A percentile compares a stretch with the other conserved stretches of the same genome.
phyloP scores from a whole-genome alignment of 2,113 vertebrate species.

The Perccottus glenii region DNA sequence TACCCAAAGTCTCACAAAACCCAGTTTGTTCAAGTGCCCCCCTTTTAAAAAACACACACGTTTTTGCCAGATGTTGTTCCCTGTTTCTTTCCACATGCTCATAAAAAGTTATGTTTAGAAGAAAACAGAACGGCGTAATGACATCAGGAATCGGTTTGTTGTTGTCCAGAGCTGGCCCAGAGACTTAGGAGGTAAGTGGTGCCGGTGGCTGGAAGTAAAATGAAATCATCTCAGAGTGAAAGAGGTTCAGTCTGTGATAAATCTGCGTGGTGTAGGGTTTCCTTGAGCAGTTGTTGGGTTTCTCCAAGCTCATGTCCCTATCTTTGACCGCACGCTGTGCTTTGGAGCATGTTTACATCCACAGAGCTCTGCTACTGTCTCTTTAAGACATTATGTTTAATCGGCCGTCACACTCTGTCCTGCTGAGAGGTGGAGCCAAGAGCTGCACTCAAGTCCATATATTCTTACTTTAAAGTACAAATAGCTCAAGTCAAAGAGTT shows the following conservation, averaged over 20 bases:
- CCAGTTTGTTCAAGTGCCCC: slow-evolving; percentile 70
- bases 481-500: not conserved
- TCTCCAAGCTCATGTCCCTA: not conserved
- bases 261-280: slow-evolving; percentile 9
- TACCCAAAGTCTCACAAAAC: slow-evolving; percentile 78
- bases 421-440: not conserved
- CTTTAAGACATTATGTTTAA: slow-evolving; percentile 47
- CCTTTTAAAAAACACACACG: slow-evolving; percentile 60
- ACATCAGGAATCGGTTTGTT: slow-evolving; percentile 62
- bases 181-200: slow-evolving; percentile 13
- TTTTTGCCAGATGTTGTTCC: slow-evolving; percentile 75
- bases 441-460: not conserved
- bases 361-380: slow-evolving; percentile 26
- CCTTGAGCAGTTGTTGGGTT: not conserved
- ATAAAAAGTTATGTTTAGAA: slow-evolving; percentile 64
- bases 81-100: slow-evolving; percentile 72
- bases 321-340: not conserved
- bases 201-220: slow-evolving; percentile 33
- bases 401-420: slow-evolving; percentile 11
- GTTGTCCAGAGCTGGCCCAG: slow-evolving; percentile 48
- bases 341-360: slow-evolving; percentile 41
- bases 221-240: slow-evolving; percentile 41
- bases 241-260: slow-evolving; percentile 26
- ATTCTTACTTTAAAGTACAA: not conserved
- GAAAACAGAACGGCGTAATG: slow-evolving; percentile 38